These are phyloP conservation scores for Caenorhabditis sp. DNA, from an alignment of 2,888 invertebrate genomes.

Conservation along the genomic window DNA sequence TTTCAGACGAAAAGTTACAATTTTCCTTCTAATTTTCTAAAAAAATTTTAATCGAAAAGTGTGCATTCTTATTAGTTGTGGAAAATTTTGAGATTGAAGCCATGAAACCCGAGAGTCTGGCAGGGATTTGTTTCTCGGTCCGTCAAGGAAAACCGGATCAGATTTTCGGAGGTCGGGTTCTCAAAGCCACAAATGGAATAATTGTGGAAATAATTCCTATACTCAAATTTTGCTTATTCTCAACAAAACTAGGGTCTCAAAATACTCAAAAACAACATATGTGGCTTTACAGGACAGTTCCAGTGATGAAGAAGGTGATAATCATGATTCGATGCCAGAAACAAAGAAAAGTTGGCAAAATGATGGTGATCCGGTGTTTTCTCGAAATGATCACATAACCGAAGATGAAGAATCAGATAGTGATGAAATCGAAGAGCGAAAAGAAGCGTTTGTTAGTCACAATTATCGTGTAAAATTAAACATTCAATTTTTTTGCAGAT, in stretches of 20 bases:
- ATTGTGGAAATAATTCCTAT: too few species aligned
- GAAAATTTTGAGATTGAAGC: too few species aligned
- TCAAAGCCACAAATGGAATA: too few species aligned
- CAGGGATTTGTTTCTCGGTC: too few species aligned
- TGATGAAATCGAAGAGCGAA: constrained; percentile 21
- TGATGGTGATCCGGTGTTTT: constrained; percentile 10
- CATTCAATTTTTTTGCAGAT: constrained; percentile 21
- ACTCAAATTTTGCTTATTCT: too few species aligned
- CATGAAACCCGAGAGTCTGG: too few species aligned
- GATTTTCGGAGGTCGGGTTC: too few species aligned
- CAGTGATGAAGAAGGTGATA: constrained; percentile 54
- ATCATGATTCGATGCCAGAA: not conserved
- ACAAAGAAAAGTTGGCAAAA: not conserved
- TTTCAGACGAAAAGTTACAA: not conserved
- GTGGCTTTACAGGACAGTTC: constrained; percentile 46
- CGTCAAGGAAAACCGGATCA: too few species aligned
- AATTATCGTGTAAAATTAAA: not conserved
- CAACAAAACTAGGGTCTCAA: not conserved
- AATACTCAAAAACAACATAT: not conserved
- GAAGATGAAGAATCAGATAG: constrained; percentile 3
- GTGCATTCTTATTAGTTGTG: too few species aligned
- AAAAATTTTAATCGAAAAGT: not conserved
- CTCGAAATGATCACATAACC: not conserved
- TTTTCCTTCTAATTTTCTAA: constrained; percentile 1
- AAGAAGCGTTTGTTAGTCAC: constrained; percentile 29